phyloP scores from a whole-genome alignment of 2,113 vertebrate species.

The Ammospiza nelsoni region DNA sequence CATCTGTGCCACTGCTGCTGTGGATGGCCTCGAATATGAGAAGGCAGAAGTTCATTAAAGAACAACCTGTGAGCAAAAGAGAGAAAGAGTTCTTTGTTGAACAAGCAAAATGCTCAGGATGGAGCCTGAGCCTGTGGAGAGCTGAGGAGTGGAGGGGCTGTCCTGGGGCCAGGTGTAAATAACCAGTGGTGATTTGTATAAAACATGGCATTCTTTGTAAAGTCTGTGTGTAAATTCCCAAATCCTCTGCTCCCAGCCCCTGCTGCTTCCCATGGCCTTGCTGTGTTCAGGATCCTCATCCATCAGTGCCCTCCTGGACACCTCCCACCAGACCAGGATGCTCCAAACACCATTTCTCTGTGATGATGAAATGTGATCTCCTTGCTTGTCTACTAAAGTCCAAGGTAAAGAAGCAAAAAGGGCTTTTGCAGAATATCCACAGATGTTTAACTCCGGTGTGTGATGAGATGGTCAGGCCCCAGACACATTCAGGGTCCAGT shows the following conservation, averaged over 20 bases:
- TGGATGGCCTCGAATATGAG: constrained; percentile 84
- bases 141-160: not conserved
- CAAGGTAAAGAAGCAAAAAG: too few species aligned
- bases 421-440: too few species aligned
- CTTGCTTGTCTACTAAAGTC: not conserved
- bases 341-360: not conserved
- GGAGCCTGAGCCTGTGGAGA: not conserved
- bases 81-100: constrained; percentile 77
- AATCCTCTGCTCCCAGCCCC: too few species aligned
- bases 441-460: too few species aligned
- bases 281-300: not conserved
- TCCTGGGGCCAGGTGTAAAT: not conserved
- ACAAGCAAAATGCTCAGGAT: constrained; percentile 61
- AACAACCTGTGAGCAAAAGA: constrained; percentile 83
- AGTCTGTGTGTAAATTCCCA: not conserved
- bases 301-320: not conserved
- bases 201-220: not conserved
- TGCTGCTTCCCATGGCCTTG: not conserved
- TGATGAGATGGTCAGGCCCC: too few species aligned
- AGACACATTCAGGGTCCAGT: too few species aligned
- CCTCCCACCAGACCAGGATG: too few species aligned
- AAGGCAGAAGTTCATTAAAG: constrained; percentile 88
- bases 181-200: not conserved
- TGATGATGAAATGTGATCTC: not conserved
- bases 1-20: constrained; percentile 87